A percentile compares a stretch with the other conserved stretches of the same genome.
Conservation (phyloP, 2,113 vertebrate species). For the Gnathonemus echidnorhynchus region DNA sequence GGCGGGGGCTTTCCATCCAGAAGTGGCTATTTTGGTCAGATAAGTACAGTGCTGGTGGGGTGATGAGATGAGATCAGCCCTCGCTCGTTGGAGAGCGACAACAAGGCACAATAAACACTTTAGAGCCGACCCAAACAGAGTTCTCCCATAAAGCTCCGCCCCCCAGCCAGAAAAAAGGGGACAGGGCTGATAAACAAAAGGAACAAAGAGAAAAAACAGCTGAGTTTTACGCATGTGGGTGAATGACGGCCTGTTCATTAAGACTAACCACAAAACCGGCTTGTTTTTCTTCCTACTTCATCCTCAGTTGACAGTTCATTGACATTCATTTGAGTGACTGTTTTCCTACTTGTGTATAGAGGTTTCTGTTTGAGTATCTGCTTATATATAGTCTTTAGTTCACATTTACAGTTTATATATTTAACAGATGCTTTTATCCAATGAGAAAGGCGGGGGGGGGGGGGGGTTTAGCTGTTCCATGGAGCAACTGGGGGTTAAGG, state of each 20-base stretch:
- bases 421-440: not conserved
- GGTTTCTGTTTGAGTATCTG: not conserved
- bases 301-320: not conserved
- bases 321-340: not conserved
- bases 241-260: not conserved
- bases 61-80: conserved; percentile 58
- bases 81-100: conserved; percentile 52
- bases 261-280: conserved; percentile 1
- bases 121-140: conserved; percentile 28
- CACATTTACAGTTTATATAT: not conserved
- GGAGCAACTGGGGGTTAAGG: not conserved
- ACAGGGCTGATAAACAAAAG: conserved; percentile 25
- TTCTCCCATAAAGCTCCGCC: conserved; percentile 25
- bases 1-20: conserved; percentile 58
- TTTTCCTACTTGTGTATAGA: not conserved
- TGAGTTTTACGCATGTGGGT: conserved; percentile 3
- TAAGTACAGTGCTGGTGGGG: conserved; percentile 60
- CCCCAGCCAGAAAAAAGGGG: conserved; percentile 34
- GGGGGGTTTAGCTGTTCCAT: not conserved
- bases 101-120: conserved; percentile 47
- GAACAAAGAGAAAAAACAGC: not conserved
- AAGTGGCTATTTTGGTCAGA: conserved; percentile 64
- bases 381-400: not conserved
- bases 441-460: not conserved
- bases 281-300: not conserved